Conservation (phyloP, 2,888 invertebrate species). For the Ochropleura plecta region DNA sequence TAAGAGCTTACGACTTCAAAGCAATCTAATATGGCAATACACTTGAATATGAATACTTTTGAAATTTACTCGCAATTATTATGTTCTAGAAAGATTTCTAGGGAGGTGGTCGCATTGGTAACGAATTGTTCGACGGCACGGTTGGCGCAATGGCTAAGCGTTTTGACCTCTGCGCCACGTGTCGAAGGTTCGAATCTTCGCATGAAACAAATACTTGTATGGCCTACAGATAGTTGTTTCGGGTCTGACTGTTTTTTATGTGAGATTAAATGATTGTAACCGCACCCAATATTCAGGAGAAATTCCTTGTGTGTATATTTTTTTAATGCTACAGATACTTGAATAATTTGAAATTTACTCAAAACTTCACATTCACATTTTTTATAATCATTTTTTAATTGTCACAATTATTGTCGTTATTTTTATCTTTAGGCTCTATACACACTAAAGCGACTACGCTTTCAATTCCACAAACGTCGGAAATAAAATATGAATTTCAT, state of each 20-base stretch:
- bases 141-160: too few relatives aligned
- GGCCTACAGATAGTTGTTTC: too few relatives aligned
- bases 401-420: neutral
- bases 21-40: constrained; percentile 18
- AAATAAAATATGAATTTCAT: constrained; percentile 55
- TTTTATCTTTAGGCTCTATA: neutral
- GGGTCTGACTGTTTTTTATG: too few relatives aligned
- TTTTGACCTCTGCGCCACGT: too few relatives aligned
- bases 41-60: constrained; percentile 31
- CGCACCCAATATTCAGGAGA: too few relatives aligned
- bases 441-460: constrained; percentile 6
- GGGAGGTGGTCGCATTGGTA: neutral
- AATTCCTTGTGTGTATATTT: too few relatives aligned
- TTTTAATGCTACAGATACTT: too few relatives aligned
- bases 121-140: neutral
- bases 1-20: constrained; percentile 6
- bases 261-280: too few relatives aligned
- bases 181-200: too few relatives aligned
- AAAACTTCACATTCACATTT: neutral
- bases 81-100: neutral
- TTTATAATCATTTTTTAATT: neutral
- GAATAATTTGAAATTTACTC: neutral
- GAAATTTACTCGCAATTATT: neutral
- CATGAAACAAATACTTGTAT: too few relatives aligned
- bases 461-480: constrained; percentile 4